Evolutionary conservation across 2,797 vertebrate species (phyloP), one percentile per base, ranked within the genome.

Genomic region (Strix occidentalis): DNA sequence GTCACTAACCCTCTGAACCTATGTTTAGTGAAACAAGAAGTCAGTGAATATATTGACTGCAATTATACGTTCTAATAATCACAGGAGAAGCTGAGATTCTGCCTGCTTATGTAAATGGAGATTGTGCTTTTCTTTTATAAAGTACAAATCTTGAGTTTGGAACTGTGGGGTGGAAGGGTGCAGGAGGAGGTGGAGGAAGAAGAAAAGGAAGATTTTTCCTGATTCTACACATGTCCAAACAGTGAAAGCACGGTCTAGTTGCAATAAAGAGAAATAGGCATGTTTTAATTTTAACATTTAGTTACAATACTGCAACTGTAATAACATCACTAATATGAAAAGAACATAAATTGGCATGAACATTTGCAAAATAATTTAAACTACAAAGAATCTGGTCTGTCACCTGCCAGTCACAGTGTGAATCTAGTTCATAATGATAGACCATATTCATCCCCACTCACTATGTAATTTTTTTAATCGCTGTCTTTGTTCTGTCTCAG

Each of bases 401-500:
- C 87, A 95, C 82, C 72, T 93, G 90, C 84, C 91, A 84, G 46
- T 90, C 81, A 76, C 81, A 57, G 72, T 37, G 23, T 61, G 80
- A 91, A 66, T 89, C 69, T 80, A 48, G 69, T 88, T 92, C 78
- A 23, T 83, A 53, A 94, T 66, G 66, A 88, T 10, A 89, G 72
- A 81, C 41, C 33, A 26, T 31, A 54, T 65, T 90, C 93, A 75
- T 90, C 69, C 64, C 21, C 43, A 46, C 69, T 89, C 72, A 37
- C 86, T 70, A 5, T 70, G 63, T 57, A 33, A 35, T n/a, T 79
- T 84, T 96, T 92, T 87, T 65, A 83, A 91, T 86, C 6, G 3
- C 64, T 90, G 72, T 82, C 90, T 94, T 95, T 95, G 74, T 93
- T 97, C 77, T 54, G 9, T 37, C 89, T 95, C 85, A 84, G 66